A percentile compares a stretch with the other conserved stretches of the same genome.
phyloP scores from a whole-genome alignment of 1,140 invertebrate species.

The Drosophila kurseongensis region DNA sequence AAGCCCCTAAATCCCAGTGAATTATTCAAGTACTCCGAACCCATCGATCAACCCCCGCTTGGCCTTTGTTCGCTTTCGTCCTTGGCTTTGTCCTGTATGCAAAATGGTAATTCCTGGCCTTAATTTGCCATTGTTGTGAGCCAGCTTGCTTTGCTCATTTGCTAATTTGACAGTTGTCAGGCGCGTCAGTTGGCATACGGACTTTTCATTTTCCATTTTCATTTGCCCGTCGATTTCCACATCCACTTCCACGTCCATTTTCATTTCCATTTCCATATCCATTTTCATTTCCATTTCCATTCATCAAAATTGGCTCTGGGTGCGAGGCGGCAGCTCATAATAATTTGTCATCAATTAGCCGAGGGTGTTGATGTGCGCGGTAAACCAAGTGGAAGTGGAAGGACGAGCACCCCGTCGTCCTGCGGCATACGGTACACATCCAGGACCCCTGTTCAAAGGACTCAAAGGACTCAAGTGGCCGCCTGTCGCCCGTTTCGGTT shows the following conservation, averaged over 20 bases:
- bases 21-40: constrained; percentile 1
- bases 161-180: constrained; percentile 81
- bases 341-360: constrained; percentile 83
- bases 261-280: constrained; percentile 25
- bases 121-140: constrained; percentile 70
- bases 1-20: neutral
- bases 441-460: constrained; percentile 6
- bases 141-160: constrained; percentile 49
- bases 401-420: constrained; percentile 62
- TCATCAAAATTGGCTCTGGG: constrained; percentile 82
- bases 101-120: constrained; percentile 67
- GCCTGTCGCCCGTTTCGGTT: constrained; percentile 11
- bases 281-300: constrained; percentile 57
- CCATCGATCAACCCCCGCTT: constrained; percentile 29
- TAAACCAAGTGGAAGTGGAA: constrained; percentile 75
- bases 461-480: constrained; percentile 28
- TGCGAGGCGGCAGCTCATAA: constrained; percentile 71
- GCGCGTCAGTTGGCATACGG: constrained; percentile 55
- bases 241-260: constrained; percentile 37
- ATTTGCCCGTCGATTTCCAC: constrained; percentile 26
- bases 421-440: constrained; percentile 59
- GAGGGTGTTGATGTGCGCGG: constrained; percentile 82
- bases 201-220: constrained; percentile 26
- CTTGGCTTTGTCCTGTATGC: constrained; percentile 59
- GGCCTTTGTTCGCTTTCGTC: constrained; percentile 47